Evolutionary conservation across 2,888 invertebrate species (phyloP), one percentile per base, ranked within the genome.

Genomic region (Crematogaster levior): DNA sequence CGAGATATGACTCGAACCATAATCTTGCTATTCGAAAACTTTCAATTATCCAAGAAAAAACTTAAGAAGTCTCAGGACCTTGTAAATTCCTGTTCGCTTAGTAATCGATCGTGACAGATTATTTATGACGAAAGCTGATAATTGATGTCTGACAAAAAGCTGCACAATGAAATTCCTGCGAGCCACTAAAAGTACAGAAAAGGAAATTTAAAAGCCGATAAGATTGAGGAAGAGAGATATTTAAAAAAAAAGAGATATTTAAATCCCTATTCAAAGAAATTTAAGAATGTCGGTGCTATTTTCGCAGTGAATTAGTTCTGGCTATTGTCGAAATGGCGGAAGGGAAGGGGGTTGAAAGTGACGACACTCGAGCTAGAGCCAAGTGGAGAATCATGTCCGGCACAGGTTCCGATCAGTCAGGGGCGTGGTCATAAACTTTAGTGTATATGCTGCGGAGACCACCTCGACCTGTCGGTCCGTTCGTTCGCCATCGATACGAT

Each of bases 331-430:
- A 81, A 46, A 40, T 43, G 66, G 46, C 61, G 56, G 21, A 21
- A 18, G 10, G 27, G 18, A 24, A 6, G 60, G 51, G 68, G 60
- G 46, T 75, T 40, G 37, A 53, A 83, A 66, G 40, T 63, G 73
- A 72, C 46, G 65, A 74, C 74, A 66, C 51, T 56, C 48, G 37
- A 18, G 56, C 18, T 77, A 37, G 58, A 43, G 70, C 85, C 85
- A 85, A 88, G 89, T 89, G 89, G 89, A 90, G 88, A 88, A 86
- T 87, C 88, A 86, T 88, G 89, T 90, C 83, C 82, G 61, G 53
- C 58, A 48, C 63, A 74, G 75, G 61, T 73, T 84, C 73, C 56
- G 68, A 83, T 82, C 73, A 56, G 48, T 72, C 46, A 77, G 68
- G 61, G 84, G 88, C 82, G 89, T 89, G 84, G 86, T 77, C 80